Evolutionary conservation across 2,113 vertebrate genomes (phyloP), one percentile per base, ranked within the genome.

Genomic region (Rattus rattus): DNA sequence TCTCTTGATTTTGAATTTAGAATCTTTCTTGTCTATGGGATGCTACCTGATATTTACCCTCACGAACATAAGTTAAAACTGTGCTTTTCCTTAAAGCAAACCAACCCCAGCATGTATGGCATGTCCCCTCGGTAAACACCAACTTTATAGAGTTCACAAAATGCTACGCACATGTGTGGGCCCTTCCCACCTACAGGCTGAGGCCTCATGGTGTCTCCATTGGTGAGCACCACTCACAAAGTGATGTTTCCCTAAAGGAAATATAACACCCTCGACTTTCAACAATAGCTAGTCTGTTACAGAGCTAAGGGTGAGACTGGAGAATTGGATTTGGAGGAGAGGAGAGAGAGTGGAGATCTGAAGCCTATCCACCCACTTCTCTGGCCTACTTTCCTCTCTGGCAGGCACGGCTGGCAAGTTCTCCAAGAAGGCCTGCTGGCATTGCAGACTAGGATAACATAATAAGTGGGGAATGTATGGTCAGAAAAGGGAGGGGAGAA

Each of bases 31-130:
- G 33, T 77, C 90, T 79, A 26, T 2, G 13, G 75, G 24, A 63
- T 81, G 79, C 33, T 77, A 81, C 59, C 70, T 91, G 26, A 95
- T 28, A 95, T 95, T 96, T 92, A 84, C 70, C 65, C 59, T 80
- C 30, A 63, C 73, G n/a, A 92, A 79, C n/a, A 47, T 54, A 95
- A 76, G 36, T 77, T 90, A 93, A 89, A 97, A 56, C 83, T 24
- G 2, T 67, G 61, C 12, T 39, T 19, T 95, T 93, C 4, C 36
- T 43, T 94, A 65, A 56, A 26, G 26, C 39, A 91, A 81, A 28
- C 88, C 89, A 88, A 85, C 17, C 24, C 30, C n/a, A 84, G 79
- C 73, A 73, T 87, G 33, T 69, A 63, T 92, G 89, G 69, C 30
- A 54, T 54, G 20, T 59, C 49, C 47, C 49, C 93, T 54, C 39